Base-by-base conservation (phyloP, 2,113 vertebrate genomes). In the Macheiramphus alcinus region DNA sequence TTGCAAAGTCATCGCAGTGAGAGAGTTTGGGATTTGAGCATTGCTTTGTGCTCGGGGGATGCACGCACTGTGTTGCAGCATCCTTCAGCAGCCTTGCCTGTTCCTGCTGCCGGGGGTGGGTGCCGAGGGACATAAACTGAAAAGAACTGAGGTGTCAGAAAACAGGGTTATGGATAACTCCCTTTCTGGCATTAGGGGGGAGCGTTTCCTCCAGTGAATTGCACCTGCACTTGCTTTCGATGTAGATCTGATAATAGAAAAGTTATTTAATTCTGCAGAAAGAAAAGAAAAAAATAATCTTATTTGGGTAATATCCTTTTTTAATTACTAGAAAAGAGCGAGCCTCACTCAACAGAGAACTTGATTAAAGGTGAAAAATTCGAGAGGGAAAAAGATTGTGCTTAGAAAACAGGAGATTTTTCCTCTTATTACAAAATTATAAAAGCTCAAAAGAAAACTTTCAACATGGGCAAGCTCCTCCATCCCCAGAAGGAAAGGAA, bases 21-120 rank as follows among this genome's bases (percentile, higher is more conserved):
- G 21, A 27, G 42, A 15, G 56, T 52, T 17, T 15, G 74, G 43
- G 58, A 23, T 29, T n/a, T 16, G 66, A 52, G 52, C 8, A 3
- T 27, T 3, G 5, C n/a, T 15, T 21, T 31, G 43, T 13, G 66
- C 58, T 32, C 10, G 2, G 47, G 8, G 48, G 72, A 34, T 7
- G 17, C 65, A 25, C 16, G 2, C 25, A 5, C 7, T 0, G 12
- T 2, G 9, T 22, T 27, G 45, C 45, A 4, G 48, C 4, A 25
- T 42, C 72, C 80, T 31, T 50, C 50, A 5, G 63, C 65, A 85
- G 42, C 73, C 43, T 55, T 20, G 31, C 45, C 71, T 42, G 20
- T 29, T 56, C 86, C 89, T 6, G 87, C 19, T 6, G 88, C 26
- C 9, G 25, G 50, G 34, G 71, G 36, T 7, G 65, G 58, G 53